Conservation (phyloP, 2,888 invertebrate genomes). For the Acanthococcus lagerstroemiae region DNA sequence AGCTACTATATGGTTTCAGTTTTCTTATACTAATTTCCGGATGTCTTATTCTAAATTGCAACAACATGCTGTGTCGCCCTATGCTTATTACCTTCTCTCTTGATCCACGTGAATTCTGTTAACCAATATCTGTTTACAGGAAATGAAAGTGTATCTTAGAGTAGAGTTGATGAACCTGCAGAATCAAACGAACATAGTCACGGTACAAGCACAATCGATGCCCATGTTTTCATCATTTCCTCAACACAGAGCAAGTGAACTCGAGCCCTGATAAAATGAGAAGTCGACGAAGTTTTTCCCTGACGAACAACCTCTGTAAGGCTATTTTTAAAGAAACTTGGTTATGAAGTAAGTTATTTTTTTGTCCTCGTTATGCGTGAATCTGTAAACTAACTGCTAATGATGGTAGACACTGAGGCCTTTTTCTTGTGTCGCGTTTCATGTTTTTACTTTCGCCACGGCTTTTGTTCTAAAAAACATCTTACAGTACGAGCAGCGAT, state of each 20-base stretch:
- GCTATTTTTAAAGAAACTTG: constrained; percentile 78
- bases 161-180: constrained; percentile 68
- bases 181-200: constrained; percentile 54
- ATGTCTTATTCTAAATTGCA: no score
- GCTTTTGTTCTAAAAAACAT: no score
- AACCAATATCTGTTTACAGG: constrained; percentile 50
- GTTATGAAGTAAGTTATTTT: constrained; percentile 69
- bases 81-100: neutral
- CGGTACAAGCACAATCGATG: constrained; percentile 49
- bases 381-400: no score
- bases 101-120: no score
- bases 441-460: no score
- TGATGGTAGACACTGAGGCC: no score
- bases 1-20: no score
- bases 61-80: no score
- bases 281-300: constrained; percentile 89
- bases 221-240: constrained; percentile 43
- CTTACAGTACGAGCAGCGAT: no score
- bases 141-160: constrained; percentile 76
- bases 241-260: constrained; percentile 47
- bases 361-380: no score
- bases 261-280: constrained; percentile 76
- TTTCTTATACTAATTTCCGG: no score
- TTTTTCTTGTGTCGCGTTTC: no score
- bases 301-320: constrained; percentile 81